A percentile compares a stretch with the other conserved stretches of the same genome.
These are phyloP conservation scores for Delphinus delphis DNA, from an alignment of 2,113 vertebrate species.

Conservation along the genomic window DNA sequence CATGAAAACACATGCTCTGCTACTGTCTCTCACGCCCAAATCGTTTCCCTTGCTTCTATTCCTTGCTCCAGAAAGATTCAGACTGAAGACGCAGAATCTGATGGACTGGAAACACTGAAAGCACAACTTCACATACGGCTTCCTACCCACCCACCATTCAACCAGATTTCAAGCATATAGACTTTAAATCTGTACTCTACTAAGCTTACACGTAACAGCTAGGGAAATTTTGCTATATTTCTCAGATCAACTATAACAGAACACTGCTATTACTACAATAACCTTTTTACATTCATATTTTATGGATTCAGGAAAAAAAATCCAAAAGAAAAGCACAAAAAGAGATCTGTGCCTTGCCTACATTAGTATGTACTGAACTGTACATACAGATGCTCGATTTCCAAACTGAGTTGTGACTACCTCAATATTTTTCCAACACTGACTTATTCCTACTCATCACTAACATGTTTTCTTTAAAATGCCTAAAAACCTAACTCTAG, in stretches of 20 bases:
- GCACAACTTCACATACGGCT: background rate
- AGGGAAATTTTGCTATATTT: background rate
- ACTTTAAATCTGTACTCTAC: background rate
- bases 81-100: background rate
- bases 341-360: background rate
- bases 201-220: background rate
- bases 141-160: background rate
- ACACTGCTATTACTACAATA: background rate
- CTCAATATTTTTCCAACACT: background rate
- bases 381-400: background rate
- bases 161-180: background rate
- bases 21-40: background rate
- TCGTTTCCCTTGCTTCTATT: background rate
- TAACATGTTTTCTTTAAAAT: background rate
- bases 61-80: background rate
- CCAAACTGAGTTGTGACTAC: background rate
- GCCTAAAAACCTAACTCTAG: background rate
- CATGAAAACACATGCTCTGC: background rate
- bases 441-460: background rate
- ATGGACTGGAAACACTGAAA: background rate
- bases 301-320: background rate
- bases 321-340: slow-evolving; percentile 14
- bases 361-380: background rate
- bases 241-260: background rate
- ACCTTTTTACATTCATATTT: slow-evolving; percentile 10